These are phyloP conservation scores for Aspidapion aeneum DNA, from an alignment of 2,888 invertebrate species.

Conservation along the genomic window DNA sequence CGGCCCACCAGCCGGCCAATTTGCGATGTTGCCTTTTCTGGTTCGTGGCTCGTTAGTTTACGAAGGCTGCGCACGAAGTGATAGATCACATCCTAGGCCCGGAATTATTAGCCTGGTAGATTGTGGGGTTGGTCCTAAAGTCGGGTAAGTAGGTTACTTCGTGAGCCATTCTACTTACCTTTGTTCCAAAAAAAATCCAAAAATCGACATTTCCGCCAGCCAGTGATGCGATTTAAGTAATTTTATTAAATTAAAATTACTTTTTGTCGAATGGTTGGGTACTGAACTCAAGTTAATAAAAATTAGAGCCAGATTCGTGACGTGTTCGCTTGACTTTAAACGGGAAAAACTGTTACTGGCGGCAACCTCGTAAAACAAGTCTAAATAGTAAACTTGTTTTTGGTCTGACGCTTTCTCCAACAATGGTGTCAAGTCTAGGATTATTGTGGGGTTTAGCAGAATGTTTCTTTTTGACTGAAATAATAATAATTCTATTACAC, in stretches of 20 bases:
- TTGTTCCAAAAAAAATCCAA: neutral
- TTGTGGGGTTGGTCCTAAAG: too few species aligned
- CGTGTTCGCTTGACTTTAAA: neutral
- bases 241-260: neutral
- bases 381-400: neutral
- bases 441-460: neutral
- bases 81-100: too few species aligned
- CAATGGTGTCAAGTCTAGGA: neutral
- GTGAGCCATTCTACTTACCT: too few species aligned
- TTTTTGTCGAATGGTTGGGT: neutral
- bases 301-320: neutral
- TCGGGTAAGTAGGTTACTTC: too few species aligned
- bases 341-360: neutral
- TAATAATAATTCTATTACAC: too few species aligned
- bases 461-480: neutral
- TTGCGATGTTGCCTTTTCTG: too few species aligned
- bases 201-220: neutral
- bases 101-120: too few species aligned
- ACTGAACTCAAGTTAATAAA: neutral
- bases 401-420: neutral
- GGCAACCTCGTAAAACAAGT: neutral
- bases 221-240: neutral
- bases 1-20: too few species aligned
- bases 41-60: too few species aligned
- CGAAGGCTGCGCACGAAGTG: too few species aligned